Conservation (phyloP, 35 echinoderm and acorn worm genomes). For the Acanthaster planci region DNA sequence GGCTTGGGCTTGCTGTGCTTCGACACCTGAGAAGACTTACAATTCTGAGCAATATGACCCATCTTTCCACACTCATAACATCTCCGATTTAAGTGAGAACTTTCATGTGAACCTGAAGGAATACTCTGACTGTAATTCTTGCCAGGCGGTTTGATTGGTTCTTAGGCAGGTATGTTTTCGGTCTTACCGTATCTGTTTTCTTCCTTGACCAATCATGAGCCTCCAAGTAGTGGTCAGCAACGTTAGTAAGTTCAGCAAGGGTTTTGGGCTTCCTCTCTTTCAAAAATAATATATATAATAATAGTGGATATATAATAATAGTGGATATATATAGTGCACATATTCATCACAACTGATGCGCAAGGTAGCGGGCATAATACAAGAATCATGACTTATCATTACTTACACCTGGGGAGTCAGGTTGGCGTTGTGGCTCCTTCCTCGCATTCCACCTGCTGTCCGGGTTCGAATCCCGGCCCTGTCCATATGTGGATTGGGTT, state of each 20-base stretch:
- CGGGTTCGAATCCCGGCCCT: no score
- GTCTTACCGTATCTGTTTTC: neutral
- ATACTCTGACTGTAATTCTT: neutral
- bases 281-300: no score
- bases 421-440: no score
- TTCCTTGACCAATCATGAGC: constrained; percentile 25
- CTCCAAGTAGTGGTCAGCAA: constrained; percentile 58
- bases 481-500: no score
- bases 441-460: no score
- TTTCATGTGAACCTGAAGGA: neutral
- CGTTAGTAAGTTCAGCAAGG: constrained; percentile 35
- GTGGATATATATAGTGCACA: no score
- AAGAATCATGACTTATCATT: no score
- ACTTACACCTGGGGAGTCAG: no score
- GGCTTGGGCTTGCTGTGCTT: neutral
- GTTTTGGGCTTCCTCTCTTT: constrained; percentile 57
- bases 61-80: constrained; percentile 18
- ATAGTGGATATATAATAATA: no score
- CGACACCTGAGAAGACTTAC: neutral
- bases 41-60: constrained; percentile 25
- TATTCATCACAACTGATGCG: no score
- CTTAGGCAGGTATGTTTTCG: neutral
- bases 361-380: no score
- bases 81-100: neutral
- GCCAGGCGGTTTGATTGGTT: neutral